phyloP scores from a whole-genome alignment of 2,888 invertebrate species.

The Cybosia mesomella region DNA sequence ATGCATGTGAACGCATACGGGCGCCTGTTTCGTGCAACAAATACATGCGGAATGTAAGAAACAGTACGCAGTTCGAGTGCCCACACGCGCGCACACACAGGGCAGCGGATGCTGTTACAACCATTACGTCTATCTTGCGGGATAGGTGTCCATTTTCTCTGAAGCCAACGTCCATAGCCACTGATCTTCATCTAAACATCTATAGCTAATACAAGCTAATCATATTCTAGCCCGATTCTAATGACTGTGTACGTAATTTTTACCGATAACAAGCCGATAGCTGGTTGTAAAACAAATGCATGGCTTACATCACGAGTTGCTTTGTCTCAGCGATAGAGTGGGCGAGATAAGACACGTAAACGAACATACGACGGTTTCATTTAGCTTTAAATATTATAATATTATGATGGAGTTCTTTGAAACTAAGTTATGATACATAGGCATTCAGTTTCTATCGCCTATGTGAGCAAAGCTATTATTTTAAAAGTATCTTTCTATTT shows the following conservation, averaged over 20 bases:
- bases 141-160: too few species aligned
- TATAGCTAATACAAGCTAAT: slow-evolving; percentile 8
- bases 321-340: slow-evolving; percentile 55
- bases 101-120: too few species aligned
- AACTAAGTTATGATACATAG: not conserved
- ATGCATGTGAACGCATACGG: too few species aligned
- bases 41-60: too few species aligned
- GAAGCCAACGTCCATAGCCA: too few species aligned
- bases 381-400: slow-evolving; percentile 20
- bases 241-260: slow-evolving; percentile 58
- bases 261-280: slow-evolving; percentile 57
- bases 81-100: too few species aligned
- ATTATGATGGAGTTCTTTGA: slow-evolving; percentile 11
- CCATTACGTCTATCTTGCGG: too few species aligned
- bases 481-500: too few species aligned
- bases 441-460: not conserved
- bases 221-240: slow-evolving; percentile 19
- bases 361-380: slow-evolving; percentile 30
- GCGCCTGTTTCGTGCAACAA: too few species aligned
- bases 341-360: slow-evolving; percentile 63
- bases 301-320: slow-evolving; percentile 57
- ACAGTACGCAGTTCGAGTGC: too few species aligned
- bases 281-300: slow-evolving; percentile 53
- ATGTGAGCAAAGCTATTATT: too few species aligned
- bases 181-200: not conserved